These are phyloP conservation scores for Calliphora vicina DNA, from an alignment of 1,140 invertebrate species.

Conservation along the genomic window DNA sequence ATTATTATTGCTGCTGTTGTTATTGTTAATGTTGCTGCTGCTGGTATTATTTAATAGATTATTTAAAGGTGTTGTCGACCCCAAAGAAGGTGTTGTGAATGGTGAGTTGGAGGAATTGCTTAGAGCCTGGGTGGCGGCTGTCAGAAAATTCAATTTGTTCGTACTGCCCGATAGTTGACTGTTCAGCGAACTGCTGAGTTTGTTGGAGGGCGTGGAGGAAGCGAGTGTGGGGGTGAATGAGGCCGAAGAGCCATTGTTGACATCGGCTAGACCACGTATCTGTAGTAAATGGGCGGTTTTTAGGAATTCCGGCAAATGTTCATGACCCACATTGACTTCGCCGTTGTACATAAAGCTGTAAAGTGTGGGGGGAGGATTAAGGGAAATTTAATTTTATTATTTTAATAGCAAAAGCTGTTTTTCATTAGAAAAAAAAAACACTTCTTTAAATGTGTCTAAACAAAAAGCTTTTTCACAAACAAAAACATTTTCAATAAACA, in stretches of 20 bases:
- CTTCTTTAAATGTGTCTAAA: background rate
- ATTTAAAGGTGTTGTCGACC: constrained; percentile 37
- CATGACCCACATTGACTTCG: constrained; percentile 90
- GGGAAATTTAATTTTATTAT: no score
- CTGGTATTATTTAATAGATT: constrained; percentile 17
- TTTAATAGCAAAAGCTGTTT: no score
- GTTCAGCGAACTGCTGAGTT: background rate
- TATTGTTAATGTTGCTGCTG: constrained; percentile 20
- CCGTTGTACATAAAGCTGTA: constrained; percentile 92
- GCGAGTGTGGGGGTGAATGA: constrained; percentile 19
- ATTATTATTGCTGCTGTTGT: constrained; percentile 6
- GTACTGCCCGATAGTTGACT: constrained; percentile 8
- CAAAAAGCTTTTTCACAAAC: background rate
- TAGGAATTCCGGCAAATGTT: constrained; percentile 86
- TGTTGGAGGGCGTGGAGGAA: constrained; percentile 39
- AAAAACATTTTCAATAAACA: no score
- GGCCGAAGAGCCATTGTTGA: constrained; percentile 53
- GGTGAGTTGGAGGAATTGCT: constrained; percentile 31
- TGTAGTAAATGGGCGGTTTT: constrained; percentile 91
- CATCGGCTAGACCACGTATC: constrained; percentile 88
- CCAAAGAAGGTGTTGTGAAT: constrained; percentile 24
- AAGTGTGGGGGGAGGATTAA: background rate
- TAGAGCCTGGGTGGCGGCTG: constrained; percentile 38
- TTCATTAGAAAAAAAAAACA: no score
- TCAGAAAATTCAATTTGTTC: constrained; percentile 33